A percentile compares a stretch with the other conserved stretches of the same genome.
Evolutionary conservation across 1,140 invertebrate genomes (phyloP).

Genomic region (Sesamia nonagrioides): DNA sequence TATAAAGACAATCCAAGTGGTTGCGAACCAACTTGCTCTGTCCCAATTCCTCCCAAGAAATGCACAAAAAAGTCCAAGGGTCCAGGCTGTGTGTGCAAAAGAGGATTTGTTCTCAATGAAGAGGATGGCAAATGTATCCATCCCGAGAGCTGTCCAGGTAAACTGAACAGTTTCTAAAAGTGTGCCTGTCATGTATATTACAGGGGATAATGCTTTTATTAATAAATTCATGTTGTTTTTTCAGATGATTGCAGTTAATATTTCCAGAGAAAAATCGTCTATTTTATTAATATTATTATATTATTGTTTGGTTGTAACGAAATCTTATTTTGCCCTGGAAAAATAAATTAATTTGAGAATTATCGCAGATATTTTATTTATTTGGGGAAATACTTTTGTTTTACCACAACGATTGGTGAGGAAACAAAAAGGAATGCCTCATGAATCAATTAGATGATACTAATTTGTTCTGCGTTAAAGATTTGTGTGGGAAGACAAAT

Average conservation of each 20-base stretch:
- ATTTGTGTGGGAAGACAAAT: slow-evolving; percentile 27
- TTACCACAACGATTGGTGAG: too few relatives aligned
- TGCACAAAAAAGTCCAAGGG: background rate
- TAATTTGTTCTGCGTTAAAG: slow-evolving; percentile 21
- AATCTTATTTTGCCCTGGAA: background rate
- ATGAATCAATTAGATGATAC: slow-evolving; percentile 11
- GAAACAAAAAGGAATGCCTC: slow-evolving; percentile 6
- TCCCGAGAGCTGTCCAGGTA: background rate
- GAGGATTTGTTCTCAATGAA: slow-evolving; percentile 46
- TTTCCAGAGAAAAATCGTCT: background rate
- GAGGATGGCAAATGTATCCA: slow-evolving; percentile 45
- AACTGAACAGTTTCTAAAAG: too few relatives aligned
- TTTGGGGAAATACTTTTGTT: too few relatives aligned
- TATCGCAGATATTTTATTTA: too few relatives aligned
- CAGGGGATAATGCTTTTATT: too few relatives aligned
- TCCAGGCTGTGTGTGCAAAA: slow-evolving; percentile 51
- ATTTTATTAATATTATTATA: background rate
- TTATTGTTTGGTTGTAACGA: background rate
- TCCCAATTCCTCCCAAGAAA: too few relatives aligned
- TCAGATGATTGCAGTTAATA: background rate
- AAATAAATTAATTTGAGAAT: background rate
- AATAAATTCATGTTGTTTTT: too few relatives aligned
- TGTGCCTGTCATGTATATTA: too few relatives aligned
- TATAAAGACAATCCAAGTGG: too few relatives aligned
- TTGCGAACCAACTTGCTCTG: too few relatives aligned